A percentile compares a stretch with the other conserved stretches of the same genome.
Conservation (phyloP, 2,113 vertebrate species). For the Andinoacara biseriatus region DNA sequence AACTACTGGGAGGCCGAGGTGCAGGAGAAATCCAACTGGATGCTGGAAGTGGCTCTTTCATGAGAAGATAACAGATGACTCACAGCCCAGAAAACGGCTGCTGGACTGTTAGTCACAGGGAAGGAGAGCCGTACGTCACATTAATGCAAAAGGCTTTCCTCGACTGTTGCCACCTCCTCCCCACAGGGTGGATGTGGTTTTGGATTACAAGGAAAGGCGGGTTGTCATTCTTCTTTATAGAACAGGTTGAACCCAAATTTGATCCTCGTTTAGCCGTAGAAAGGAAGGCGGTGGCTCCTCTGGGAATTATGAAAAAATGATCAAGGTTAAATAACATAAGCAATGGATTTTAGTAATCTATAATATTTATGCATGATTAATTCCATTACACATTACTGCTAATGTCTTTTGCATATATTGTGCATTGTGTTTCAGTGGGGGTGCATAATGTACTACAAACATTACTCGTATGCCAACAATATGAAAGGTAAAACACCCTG, state of each 20-base stretch:
- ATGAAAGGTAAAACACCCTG: neutral
- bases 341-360: neutral
- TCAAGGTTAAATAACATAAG: neutral
- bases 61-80: neutral
- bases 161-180: neutral
- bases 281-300: neutral
- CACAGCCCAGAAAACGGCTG: neutral
- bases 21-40: slow-evolving; percentile 12
- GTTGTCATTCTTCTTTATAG: neutral
- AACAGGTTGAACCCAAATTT: neutral
- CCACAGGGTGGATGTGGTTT: slow-evolving; percentile 15
- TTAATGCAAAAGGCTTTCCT: neutral
- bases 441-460: neutral
- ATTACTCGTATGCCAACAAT: neutral
- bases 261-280: neutral
- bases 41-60: neutral
- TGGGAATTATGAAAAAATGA: neutral
- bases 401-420: neutral
- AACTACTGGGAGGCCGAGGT: neutral
- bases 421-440: neutral
- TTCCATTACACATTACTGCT: neutral
- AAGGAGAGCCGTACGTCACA: neutral
- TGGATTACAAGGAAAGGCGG: slow-evolving; percentile 11
- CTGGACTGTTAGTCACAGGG: slow-evolving; percentile 6
- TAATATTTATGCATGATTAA: neutral